Evolutionary conservation across 1,140 invertebrate species (phyloP).

Genomic region (Glossosoma conforme): DNA sequence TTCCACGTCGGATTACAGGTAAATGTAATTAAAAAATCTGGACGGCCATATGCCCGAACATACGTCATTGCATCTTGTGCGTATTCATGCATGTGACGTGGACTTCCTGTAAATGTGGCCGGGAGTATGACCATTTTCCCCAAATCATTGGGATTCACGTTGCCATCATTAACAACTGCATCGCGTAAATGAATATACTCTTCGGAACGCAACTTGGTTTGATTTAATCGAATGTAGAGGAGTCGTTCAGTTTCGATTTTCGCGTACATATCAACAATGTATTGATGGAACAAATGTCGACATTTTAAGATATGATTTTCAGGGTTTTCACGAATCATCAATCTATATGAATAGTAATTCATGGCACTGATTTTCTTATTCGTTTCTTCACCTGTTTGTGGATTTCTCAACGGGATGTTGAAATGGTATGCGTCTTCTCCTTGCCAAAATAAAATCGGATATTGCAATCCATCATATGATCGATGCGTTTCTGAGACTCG

Average conservation of each 20-base stretch:
- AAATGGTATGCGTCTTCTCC: no score
- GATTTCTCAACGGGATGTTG: no score
- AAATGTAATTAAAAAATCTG: constrained; percentile 38
- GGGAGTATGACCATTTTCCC: constrained; percentile 39
- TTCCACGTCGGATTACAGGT: constrained; percentile 47
- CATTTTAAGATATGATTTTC: constrained; percentile 37
- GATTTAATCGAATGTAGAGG: constrained; percentile 42
- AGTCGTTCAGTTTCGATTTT: constrained; percentile 48
- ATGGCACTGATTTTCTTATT: no score
- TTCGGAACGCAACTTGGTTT: constrained; percentile 33
- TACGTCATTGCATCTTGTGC: constrained; percentile 43
- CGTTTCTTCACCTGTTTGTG: no score
- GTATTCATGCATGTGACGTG: constrained; percentile 44
- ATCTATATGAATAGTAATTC: no score
- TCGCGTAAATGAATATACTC: constrained; percentile 35
- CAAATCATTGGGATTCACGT: constrained; percentile 9
- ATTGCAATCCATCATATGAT: no score
- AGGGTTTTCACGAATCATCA: constrained; percentile 33
- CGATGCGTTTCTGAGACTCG: no score
- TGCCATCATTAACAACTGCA: constrained; percentile 30
- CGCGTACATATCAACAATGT: constrained; percentile 47
- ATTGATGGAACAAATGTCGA: constrained; percentile 39
- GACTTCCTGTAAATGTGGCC: constrained; percentile 41
- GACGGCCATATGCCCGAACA: constrained; percentile 41
- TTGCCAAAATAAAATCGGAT: no score